Percentiles rank a stretch among this genome's conserved stretches.
These are phyloP conservation scores for Tyrannus savana DNA, from an alignment of 2,113 vertebrate genomes.

Conservation along the genomic window DNA sequence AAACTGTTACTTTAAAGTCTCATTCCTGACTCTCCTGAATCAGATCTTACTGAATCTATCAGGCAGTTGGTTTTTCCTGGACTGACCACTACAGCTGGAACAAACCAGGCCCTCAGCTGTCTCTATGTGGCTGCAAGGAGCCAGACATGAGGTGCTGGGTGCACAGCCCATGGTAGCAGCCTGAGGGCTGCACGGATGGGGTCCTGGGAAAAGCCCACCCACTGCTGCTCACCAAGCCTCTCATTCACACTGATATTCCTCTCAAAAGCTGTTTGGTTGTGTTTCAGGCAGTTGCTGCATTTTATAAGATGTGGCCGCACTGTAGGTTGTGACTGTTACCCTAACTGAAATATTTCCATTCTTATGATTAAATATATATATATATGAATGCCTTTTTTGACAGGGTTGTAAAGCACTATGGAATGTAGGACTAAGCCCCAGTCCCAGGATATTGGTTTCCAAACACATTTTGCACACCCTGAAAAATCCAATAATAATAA, in stretches of 20 bases:
- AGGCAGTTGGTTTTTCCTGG: not conserved
- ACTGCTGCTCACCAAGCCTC: accelerated
- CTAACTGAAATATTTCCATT: not conserved
- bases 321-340: not conserved
- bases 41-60: not conserved
- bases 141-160: accelerated
- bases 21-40: not conserved
- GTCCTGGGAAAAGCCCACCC: not conserved
- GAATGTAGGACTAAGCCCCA: not conserved
- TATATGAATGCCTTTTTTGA: not conserved
- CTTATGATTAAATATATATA: not conserved
- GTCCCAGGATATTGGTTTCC: not conserved
- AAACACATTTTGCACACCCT: not conserved
- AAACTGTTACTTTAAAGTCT: not conserved
- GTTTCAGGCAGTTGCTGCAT: not conserved
- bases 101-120: not conserved
- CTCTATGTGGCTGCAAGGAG: accelerated
- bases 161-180: accelerated
- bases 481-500: not conserved
- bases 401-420: not conserved
- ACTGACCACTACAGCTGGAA: not conserved
- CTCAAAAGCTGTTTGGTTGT: not conserved
- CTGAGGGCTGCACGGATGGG: accelerated
- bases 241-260: not conserved
- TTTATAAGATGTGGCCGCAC: not conserved